Percentiles rank a stretch among this genome's conserved stretches.
Evolutionary conservation across 2,113 vertebrate genomes (phyloP).

Genomic region (Corythaeola cristata): DNA sequence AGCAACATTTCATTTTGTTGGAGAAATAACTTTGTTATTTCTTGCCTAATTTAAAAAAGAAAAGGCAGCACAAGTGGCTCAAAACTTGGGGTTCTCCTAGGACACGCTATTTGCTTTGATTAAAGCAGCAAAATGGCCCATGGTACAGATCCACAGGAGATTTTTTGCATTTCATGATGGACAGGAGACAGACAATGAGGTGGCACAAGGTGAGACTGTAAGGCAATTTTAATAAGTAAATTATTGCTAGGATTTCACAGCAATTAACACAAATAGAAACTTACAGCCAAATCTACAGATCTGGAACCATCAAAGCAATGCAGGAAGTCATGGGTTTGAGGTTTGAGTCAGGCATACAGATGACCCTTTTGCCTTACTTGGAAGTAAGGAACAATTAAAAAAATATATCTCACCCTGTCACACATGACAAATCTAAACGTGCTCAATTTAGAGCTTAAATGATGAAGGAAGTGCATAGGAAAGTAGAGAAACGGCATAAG

Average conservation of each 20-base stretch:
- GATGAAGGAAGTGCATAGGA: background rate
- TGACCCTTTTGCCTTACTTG: background rate
- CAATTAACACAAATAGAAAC: background rate
- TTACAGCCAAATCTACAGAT: background rate
- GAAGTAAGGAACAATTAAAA: background rate
- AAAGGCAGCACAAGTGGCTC: background rate
- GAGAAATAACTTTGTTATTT: background rate
- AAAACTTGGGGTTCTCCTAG: background rate
- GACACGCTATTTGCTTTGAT: background rate
- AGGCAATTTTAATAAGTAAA: background rate
- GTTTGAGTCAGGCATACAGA: background rate
- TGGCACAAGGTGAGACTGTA: background rate
- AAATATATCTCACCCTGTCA: background rate
- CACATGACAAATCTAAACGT: background rate
- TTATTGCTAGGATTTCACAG: background rate
- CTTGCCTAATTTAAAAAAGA: background rate
- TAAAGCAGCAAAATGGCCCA: background rate
- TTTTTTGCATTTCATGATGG: background rate
- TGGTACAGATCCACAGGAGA: accelerated
- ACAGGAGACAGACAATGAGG: background rate
- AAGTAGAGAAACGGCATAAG: background rate
- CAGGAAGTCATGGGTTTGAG: accelerated
- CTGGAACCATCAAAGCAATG: background rate
- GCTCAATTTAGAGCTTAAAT: background rate
- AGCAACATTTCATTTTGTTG: background rate